Evolutionary conservation across 2,113 vertebrate genomes (phyloP), one percentile per base, ranked within the genome.

Genomic region (Scomber colias): DNA sequence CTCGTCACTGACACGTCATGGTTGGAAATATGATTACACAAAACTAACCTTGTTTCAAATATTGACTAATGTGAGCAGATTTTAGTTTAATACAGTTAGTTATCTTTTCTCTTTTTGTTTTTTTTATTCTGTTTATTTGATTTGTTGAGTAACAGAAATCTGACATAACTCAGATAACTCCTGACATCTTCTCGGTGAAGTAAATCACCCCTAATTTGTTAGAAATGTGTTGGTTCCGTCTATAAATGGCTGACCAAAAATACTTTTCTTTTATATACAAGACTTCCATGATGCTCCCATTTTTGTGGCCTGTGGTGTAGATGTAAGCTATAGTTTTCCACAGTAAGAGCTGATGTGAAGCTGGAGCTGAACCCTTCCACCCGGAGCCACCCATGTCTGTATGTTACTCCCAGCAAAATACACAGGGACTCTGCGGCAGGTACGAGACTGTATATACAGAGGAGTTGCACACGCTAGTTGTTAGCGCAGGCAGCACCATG

Each of bases 371-470:
- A 61, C 46, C 35, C 16, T 70, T 11, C 16, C 64, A 55, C 49
- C 27, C 54, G 59, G 46, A 54, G 65, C 48, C 45, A 51, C 60
- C 48, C 65, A 15, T 60, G 50, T 65, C 44, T 24, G 45, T 2
- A 4, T 75, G 9, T 71, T 49, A 67, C 56, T 24, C 51, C 54
- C 49, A 50, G 27, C 40, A n/a, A 40, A 27, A 40, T 40, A 35
- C 60, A 56, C 62, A 10, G 15, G 57, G 19, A 24, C 31, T 73
- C 46, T 70, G 56, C 27, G 48, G 49, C 53, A 40, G 67, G 51
- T 64, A 62, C n/a, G 67, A 35, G 66, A 45, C 17, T 54, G 45
- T 68, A 13, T 45, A 31, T 45, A 65, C n/a, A 57, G 16, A 56
- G 16, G 2, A 49, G 17, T 48, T 24, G 24, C 15, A 40, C 6